Conservation (phyloP, 2,113 vertebrate genomes). For the Notechis scutatus region DNA sequence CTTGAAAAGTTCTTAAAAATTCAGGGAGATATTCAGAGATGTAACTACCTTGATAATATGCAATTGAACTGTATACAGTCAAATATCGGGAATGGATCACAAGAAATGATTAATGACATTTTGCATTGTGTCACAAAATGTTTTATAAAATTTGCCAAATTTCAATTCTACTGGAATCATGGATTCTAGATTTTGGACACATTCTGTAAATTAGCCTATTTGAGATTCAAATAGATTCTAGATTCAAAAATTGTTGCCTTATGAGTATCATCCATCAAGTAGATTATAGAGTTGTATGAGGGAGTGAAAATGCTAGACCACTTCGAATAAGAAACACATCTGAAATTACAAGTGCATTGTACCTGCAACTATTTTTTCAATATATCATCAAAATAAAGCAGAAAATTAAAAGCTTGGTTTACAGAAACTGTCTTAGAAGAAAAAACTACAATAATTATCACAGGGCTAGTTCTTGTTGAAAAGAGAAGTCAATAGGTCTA, state of each 20-base stretch:
- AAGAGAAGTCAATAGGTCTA: not conserved
- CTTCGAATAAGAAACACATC: not conserved
- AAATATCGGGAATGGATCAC: not conserved
- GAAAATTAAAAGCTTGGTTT: not conserved
- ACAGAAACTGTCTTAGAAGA: not conserved
- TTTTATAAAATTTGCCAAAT: not conserved
- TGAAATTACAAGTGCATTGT: not conserved
- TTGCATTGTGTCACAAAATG: not conserved
- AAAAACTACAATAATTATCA: not conserved
- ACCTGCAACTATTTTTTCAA: not conserved
- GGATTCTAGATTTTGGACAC: not conserved
- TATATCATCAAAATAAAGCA: not conserved
- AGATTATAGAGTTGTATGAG: not conserved
- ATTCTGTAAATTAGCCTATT: not conserved
- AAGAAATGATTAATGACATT: not conserved
- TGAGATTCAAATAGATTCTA: not conserved
- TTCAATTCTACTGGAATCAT: too few relatives aligned
- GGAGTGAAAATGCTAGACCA: not conserved
- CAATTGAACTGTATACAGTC: not conserved
- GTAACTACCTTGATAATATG: not conserved
- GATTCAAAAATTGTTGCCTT: not conserved
- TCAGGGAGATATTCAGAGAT: not conserved
- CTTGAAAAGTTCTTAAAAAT: not conserved
- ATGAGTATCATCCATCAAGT: not conserved
- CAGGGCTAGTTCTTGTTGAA: not conserved